Conservation (phyloP, 1,140 invertebrate genomes). For the Harpegnathos saltator region DNA sequence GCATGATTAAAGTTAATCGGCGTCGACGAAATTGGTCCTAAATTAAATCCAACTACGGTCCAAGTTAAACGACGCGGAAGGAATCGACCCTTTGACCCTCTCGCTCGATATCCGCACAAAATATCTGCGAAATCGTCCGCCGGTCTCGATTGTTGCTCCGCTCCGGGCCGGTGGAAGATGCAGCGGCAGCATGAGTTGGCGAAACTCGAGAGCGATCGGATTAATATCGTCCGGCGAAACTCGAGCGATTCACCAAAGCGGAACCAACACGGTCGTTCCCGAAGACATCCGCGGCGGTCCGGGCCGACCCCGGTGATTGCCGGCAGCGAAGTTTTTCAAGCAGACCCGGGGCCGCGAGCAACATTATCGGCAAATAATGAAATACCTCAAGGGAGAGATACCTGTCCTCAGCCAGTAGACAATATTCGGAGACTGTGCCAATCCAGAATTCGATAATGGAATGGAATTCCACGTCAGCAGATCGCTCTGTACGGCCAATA, state of each 20-base stretch:
- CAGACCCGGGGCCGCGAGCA: neutral
- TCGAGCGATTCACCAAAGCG: neutral
- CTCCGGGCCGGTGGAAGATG: too few species aligned
- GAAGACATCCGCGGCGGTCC: neutral
- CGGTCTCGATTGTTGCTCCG: too few species aligned
- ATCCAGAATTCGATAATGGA: slow-evolving; percentile 72
- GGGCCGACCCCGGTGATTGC: neutral
- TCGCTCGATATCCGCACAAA: neutral
- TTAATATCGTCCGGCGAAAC: too few species aligned
- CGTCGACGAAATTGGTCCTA: slow-evolving; percentile 22
- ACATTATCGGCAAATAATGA: slow-evolving; percentile 29
- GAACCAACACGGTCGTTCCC: too few species aligned
- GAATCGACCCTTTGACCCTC: slow-evolving; percentile 27
- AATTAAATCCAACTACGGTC: slow-evolving; percentile 48
- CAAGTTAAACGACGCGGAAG: slow-evolving; percentile 37
- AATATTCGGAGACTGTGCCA: slow-evolving; percentile 24
- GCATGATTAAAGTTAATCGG: slow-evolving; percentile 39
- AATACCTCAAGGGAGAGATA: slow-evolving; percentile 30
- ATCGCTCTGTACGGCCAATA: slow-evolving; percentile 53
- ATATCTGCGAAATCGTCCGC: slow-evolving; percentile 12
- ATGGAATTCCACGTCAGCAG: slow-evolving; percentile 72
- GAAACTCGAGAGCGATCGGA: too few species aligned
- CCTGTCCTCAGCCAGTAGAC: slow-evolving; percentile 2
- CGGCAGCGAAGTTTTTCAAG: slow-evolving; percentile 22
- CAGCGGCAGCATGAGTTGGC: too few species aligned